These are phyloP conservation scores for Helarctos malayanus DNA, from an alignment of 2,797 vertebrate genomes.

Conservation along the genomic window DNA sequence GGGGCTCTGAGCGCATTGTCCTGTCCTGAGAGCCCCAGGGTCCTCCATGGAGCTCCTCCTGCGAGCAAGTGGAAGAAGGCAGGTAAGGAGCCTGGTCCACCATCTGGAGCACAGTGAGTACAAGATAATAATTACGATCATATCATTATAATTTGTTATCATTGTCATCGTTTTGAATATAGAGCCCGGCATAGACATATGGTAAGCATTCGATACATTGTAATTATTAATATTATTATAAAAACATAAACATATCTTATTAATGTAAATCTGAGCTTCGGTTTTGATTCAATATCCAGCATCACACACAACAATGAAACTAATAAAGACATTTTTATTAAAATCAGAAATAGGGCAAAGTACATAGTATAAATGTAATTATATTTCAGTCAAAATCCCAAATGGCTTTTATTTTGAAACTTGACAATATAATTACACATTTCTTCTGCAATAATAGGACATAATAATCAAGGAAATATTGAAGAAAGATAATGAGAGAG, in stretches of 20 bases:
- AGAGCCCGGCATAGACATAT: not conserved
- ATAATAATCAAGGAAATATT: constrained; percentile 53
- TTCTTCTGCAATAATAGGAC: constrained; percentile 62
- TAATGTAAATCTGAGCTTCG: not conserved
- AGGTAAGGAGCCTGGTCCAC: not conserved
- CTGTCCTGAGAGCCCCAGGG: not conserved
- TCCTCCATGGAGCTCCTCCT: not conserved
- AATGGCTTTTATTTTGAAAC: constrained; percentile 72
- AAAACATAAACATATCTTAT: constrained; percentile 14
- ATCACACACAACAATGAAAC: not conserved
- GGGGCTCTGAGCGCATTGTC: not conserved
- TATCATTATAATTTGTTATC: not conserved
- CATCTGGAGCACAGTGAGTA: not conserved
- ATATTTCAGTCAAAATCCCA: constrained; percentile 65
- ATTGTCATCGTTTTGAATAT: not conserved
- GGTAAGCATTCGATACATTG: not conserved
- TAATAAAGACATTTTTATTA: constrained; percentile 36
- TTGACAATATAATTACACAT: constrained; percentile 73
- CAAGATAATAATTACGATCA: not conserved
- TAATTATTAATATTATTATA: not conserved
- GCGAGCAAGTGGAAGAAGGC: not conserved
- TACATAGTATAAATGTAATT: constrained; percentile 6
- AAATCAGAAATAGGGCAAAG: constrained; percentile 61
- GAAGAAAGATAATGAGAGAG: constrained; percentile 52
- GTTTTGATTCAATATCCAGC: constrained; percentile 18